Conservation (phyloP, 1,140 invertebrate genomes). For the Pachyrhynchus sulphureomaculatus region DNA sequence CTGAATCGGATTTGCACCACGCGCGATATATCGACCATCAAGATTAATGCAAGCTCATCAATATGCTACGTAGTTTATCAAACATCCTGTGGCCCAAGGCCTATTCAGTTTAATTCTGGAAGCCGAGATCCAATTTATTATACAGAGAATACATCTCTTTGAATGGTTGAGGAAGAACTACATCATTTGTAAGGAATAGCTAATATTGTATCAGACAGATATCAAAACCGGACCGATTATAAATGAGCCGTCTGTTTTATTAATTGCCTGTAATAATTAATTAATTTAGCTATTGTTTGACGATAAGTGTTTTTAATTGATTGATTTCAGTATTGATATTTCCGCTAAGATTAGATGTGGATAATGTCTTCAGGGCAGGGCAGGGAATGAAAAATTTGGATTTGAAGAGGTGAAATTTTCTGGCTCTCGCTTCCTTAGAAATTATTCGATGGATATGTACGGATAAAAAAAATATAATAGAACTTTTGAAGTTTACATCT, state of each 20-base stretch:
- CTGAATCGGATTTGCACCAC: background rate
- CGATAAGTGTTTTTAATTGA: no score
- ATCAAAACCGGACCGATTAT: constrained; percentile 1
- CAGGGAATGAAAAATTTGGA: no score
- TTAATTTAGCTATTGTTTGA: no score
- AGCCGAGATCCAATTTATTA: background rate
- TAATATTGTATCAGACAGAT: background rate
- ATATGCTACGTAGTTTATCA: constrained; percentile 7
- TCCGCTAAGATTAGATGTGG: no score
- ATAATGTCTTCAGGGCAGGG: no score
- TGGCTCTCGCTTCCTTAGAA: no score
- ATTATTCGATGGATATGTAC: no score
- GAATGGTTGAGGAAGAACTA: background rate
- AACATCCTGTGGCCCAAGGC: background rate
- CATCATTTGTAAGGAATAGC: background rate
- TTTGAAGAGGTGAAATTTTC: no score
- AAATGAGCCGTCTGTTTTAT: background rate
- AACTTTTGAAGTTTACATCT: no score
- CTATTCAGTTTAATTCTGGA: constrained; percentile 2
- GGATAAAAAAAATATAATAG: no score
- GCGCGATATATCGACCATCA: constrained; percentile 1
- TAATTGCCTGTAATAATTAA: no score
- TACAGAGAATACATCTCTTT: background rate
- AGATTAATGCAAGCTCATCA: constrained; percentile 6
- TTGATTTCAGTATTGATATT: no score